These are phyloP conservation scores for Anguilla japonica DNA, from an alignment of 2,113 vertebrate species.

Conservation along the genomic window DNA sequence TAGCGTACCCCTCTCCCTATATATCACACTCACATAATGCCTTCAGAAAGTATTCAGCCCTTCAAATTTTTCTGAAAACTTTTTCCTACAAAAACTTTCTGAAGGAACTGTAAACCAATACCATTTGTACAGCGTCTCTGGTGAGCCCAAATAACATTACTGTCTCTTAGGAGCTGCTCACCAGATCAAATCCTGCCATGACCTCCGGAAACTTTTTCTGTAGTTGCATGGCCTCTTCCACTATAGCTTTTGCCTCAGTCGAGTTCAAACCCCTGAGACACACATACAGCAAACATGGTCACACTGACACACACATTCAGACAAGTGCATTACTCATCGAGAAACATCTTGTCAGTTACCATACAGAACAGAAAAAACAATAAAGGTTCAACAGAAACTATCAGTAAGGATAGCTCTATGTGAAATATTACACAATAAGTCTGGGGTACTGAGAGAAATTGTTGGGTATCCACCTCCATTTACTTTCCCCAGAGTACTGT, in stretches of 20 bases:
- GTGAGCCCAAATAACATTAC: background rate
- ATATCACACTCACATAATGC: background rate
- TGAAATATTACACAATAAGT: background rate
- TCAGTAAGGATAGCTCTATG: background rate
- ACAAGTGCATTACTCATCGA: background rate
- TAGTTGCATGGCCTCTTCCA: constrained; percentile 74
- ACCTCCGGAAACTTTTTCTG: constrained; percentile 73
- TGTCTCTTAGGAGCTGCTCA: constrained; percentile 52
- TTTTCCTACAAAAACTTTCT: too few species aligned
- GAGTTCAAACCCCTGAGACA: constrained; percentile 67
- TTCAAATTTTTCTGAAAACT: too few species aligned
- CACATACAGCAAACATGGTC: constrained; percentile 34
- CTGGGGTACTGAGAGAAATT: background rate
- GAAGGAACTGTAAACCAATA: too few species aligned
- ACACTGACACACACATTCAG: background rate
- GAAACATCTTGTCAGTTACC: background rate
- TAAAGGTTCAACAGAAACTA: background rate
- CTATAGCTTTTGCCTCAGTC: constrained; percentile 57
- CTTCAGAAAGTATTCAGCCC: too few species aligned
- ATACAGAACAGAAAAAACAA: background rate
- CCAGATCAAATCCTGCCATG: constrained; percentile 89
- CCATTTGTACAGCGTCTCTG: background rate
- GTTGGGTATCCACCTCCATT: background rate
- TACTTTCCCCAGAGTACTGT: background rate
- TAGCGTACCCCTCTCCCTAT: background rate